Evolutionary conservation across 2,113 vertebrate genomes (phyloP).

Genomic region (Semnornis frantzii): DNA sequence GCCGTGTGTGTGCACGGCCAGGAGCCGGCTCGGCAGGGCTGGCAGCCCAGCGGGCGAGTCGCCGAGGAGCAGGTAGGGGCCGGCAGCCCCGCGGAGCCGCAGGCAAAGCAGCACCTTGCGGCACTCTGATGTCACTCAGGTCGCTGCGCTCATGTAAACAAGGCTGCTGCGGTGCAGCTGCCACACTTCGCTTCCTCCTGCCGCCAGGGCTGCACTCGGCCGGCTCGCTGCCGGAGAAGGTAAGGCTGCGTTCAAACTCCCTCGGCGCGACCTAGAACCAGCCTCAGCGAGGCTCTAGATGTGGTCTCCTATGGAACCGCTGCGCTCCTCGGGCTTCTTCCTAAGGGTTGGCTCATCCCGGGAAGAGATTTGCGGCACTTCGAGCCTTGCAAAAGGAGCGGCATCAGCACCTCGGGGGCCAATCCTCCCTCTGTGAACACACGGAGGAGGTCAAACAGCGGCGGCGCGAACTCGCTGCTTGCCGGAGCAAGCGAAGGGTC

Average conservation of each 20-base stretch:
- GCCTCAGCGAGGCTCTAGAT: not conserved
- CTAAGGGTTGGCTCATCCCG: not conserved
- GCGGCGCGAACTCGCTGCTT: not conserved
- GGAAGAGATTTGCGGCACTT: not conserved
- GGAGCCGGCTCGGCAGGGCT: not conserved
- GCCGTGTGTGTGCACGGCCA: fast-evolving
- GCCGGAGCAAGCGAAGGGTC: not conserved
- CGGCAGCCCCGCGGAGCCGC: not conserved
- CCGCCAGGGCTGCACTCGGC: not conserved
- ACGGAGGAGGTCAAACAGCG: not conserved
- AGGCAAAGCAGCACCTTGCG: not conserved
- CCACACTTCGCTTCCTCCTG: conserved; percentile 53
- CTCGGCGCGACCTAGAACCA: not conserved
- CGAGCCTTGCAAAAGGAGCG: not conserved
- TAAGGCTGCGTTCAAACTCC: conserved; percentile 35
- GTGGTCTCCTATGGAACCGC: not conserved
- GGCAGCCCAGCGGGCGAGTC: not conserved
- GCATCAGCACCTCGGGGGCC: not conserved
- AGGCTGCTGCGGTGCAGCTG: not conserved
- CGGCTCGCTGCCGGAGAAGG: conserved; percentile 25
- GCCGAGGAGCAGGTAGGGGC: not conserved
- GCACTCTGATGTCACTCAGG: not conserved
- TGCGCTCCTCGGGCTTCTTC: not conserved
- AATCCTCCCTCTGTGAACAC: not conserved
- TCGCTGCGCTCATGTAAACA: not conserved